Evolutionary conservation across 1,140 invertebrate species (phyloP).

Genomic region (Planococcus citri): DNA sequence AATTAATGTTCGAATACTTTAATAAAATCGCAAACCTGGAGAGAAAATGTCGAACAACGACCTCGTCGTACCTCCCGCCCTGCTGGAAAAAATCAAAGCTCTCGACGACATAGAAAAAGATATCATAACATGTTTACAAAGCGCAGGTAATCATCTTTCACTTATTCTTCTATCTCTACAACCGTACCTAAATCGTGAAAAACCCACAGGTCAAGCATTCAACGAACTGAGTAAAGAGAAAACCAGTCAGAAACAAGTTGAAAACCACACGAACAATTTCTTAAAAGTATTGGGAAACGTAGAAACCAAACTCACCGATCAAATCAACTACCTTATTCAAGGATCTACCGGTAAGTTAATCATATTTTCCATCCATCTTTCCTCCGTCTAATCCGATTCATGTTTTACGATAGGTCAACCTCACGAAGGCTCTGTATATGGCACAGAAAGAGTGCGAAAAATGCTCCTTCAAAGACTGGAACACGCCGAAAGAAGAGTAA

Average conservation of each 20-base stretch:
- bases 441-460: conserved; percentile 85
- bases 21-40: too few relatives aligned
- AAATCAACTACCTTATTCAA: conserved; percentile 92
- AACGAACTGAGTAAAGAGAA: conserved; percentile 88
- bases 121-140: conserved; percentile 77
- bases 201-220: conserved; percentile 67
- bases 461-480: conserved; percentile 92
- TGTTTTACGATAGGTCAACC: conserved; percentile 54
- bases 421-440: conserved; percentile 90
- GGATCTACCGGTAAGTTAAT: conserved; percentile 69
- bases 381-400: neutral
- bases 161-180: neutral
- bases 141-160: conserved; percentile 52
- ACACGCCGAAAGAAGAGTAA: conserved; percentile 72
- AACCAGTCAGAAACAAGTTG: conserved; percentile 82
- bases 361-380: neutral
- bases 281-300: conserved; percentile 77
- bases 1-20: too few relatives aligned
- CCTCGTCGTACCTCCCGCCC: too few relatives aligned
- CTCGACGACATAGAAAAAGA: conserved; percentile 86
- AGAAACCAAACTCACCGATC: conserved; percentile 79
- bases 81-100: conserved; percentile 71
- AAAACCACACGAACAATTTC: conserved; percentile 78
- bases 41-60: too few relatives aligned
- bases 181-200: neutral